These are phyloP conservation scores for Pseudomyrmex dendroicus DNA, from an alignment of 1,140 invertebrate genomes.

Conservation along the genomic window DNA sequence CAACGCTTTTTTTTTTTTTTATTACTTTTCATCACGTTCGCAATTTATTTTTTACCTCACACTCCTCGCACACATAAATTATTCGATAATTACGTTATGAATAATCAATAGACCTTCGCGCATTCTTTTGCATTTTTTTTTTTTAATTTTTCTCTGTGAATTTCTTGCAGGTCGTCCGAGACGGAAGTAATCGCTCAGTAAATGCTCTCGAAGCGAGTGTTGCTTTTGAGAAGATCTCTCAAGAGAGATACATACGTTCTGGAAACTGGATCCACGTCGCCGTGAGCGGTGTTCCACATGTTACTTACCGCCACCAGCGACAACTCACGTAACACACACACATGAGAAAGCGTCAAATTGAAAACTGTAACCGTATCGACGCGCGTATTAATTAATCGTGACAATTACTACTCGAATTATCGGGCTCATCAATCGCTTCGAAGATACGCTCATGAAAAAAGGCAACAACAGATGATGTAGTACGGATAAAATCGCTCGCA, in stretches of 20 bases:
- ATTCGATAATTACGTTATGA: background rate
- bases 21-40: too few relatives aligned
- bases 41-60: too few relatives aligned
- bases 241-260: slow-evolving; percentile 1
- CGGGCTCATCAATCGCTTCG: background rate
- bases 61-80: too few relatives aligned
- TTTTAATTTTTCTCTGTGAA: slow-evolving; percentile 4
- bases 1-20: too few relatives aligned
- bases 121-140: slow-evolving; percentile 5
- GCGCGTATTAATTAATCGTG: background rate
- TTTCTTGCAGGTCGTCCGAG: slow-evolving; percentile 18
- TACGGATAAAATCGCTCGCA: too few relatives aligned
- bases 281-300: slow-evolving; percentile 27
- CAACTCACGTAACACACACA: background rate
- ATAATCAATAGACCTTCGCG: slow-evolving; percentile 3
- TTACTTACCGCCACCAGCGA: background rate
- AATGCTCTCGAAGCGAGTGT: slow-evolving; percentile 18
- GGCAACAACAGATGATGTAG: too few relatives aligned
- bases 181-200: slow-evolving; percentile 29
- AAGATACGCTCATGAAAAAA: background rate
- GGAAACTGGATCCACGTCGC: slow-evolving; percentile 34
- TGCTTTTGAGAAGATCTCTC: slow-evolving; percentile 34
- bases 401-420: slow-evolving; percentile 27
- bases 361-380: background rate
- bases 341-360: background rate